A percentile compares a stretch with the other conserved stretches of the same genome.
Evolutionary conservation across 1,140 invertebrate genomes (phyloP).

Genomic region (Periplaneta americana): DNA sequence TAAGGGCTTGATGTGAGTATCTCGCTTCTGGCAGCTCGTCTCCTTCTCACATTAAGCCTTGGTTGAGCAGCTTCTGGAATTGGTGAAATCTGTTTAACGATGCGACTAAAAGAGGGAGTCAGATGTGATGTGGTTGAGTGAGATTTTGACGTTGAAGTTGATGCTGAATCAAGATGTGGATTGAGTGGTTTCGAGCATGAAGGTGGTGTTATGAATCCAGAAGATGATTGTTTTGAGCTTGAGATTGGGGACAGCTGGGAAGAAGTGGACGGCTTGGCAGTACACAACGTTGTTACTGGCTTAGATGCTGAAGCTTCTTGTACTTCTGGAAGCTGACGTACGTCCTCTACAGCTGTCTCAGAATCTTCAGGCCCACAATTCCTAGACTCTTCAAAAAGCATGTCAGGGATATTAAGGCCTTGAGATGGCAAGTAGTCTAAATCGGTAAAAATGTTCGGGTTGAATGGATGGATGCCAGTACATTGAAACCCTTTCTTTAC

Average conservation of each 20-base stretch:
- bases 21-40: conserved; percentile 10
- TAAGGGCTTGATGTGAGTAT: conserved; percentile 15
- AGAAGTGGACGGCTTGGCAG: background rate
- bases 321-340: too few relatives aligned
- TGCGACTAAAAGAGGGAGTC: background rate
- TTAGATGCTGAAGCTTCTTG: background rate
- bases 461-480: conserved; percentile 10
- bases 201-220: too few relatives aligned
- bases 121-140: too few relatives aligned
- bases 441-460: conserved; percentile 4
- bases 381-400: too few relatives aligned
- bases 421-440: conserved; percentile 9
- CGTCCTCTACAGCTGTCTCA: too few relatives aligned
- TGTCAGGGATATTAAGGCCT: background rate
- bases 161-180: background rate
- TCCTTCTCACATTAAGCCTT: background rate
- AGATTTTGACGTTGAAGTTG: too few relatives aligned
- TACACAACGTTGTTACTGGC: background rate
- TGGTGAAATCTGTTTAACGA: background rate
- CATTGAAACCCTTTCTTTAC: conserved; percentile 2
- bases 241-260: too few relatives aligned
- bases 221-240: too few relatives aligned
- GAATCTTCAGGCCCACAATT: too few relatives aligned
- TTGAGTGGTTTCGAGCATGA: too few relatives aligned
- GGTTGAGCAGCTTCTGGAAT: background rate